A percentile compares a stretch with the other conserved stretches of the same genome.
These are phyloP conservation scores for Paedocypris sp. DNA, from an alignment of 2,113 vertebrate species.

Conservation along the genomic window DNA sequence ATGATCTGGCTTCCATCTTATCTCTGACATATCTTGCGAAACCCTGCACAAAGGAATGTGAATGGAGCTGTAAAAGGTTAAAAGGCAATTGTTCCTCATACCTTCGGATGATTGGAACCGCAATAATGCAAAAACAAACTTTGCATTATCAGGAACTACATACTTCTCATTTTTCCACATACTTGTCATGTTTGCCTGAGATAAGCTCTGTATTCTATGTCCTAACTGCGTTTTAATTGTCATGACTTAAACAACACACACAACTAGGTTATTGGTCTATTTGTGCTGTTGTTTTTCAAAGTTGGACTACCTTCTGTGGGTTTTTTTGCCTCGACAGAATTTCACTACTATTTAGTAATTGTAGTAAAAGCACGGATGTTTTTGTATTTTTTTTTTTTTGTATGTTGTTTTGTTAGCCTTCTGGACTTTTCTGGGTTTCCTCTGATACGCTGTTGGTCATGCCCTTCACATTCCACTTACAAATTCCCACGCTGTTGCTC, in stretches of 20 bases:
- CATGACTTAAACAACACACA: background rate
- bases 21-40: slow-evolving; percentile 1
- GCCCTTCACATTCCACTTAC: slow-evolving; percentile 35
- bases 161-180: slow-evolving; percentile 1
- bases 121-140: slow-evolving; percentile 15
- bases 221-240: background rate
- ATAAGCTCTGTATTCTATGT: background rate
- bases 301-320: background rate
- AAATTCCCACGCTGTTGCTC: slow-evolving; percentile 46
- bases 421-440: background rate
- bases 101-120: background rate
- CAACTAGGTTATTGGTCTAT: background rate
- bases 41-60: background rate
- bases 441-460: slow-evolving; percentile 31
- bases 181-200: background rate
- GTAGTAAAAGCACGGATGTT: background rate
- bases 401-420: background rate
- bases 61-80: slow-evolving; percentile 10
- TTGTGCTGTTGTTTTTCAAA: background rate
- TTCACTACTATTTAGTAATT: background rate
- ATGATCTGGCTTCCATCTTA: slow-evolving; percentile 1
- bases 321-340: background rate
- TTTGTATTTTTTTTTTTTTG: background rate
- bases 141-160: slow-evolving; percentile 4
- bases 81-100: background rate